Evolutionary conservation across 2,888 invertebrate genomes (phyloP).

Genomic region (Embidobia sp.): DNA sequence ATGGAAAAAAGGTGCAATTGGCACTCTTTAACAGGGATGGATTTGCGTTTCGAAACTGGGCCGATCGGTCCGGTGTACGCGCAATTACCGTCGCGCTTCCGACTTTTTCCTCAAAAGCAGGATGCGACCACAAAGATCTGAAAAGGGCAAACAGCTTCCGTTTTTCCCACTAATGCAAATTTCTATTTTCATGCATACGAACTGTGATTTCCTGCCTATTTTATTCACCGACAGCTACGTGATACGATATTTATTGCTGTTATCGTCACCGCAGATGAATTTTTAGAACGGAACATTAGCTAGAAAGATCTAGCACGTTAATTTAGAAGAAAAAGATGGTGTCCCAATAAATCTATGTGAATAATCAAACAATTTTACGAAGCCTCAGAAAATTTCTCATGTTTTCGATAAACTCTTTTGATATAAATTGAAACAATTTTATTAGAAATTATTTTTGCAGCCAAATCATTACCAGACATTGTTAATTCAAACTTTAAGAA

Average conservation of each 20-base stretch:
- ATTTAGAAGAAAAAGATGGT: too few species aligned
- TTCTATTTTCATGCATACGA: slow-evolving; percentile 65
- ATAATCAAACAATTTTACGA: too few species aligned
- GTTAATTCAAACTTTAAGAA: too few species aligned
- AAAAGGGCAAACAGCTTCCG: slow-evolving; percentile 52
- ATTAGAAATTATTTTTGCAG: too few species aligned
- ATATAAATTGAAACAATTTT: too few species aligned
- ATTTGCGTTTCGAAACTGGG: slow-evolving; percentile 53
- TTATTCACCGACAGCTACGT: slow-evolving; percentile 24
- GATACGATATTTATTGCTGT: slow-evolving; percentile 35
- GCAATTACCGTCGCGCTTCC: slow-evolving; percentile 48
- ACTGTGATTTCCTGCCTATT: slow-evolving; percentile 50
- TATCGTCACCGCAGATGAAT: slow-evolving; percentile 42
- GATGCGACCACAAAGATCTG: slow-evolving; percentile 59
- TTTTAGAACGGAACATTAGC: slow-evolving; percentile 55
- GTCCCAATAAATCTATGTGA: too few species aligned
- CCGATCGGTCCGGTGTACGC: slow-evolving; percentile 16
- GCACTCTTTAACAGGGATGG: slow-evolving; percentile 20
- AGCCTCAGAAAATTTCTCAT: too few species aligned
- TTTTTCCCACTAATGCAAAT: slow-evolving; percentile 60
- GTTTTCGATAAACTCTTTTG: too few species aligned
- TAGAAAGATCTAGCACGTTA: slow-evolving; percentile 10
- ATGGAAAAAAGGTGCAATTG: slow-evolving; percentile 42
- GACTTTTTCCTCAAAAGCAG: slow-evolving; percentile 52
- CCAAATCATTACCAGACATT: too few species aligned